Evolutionary conservation across 2,113 vertebrate species (phyloP).

Genomic region (Butorides virescens): DNA sequence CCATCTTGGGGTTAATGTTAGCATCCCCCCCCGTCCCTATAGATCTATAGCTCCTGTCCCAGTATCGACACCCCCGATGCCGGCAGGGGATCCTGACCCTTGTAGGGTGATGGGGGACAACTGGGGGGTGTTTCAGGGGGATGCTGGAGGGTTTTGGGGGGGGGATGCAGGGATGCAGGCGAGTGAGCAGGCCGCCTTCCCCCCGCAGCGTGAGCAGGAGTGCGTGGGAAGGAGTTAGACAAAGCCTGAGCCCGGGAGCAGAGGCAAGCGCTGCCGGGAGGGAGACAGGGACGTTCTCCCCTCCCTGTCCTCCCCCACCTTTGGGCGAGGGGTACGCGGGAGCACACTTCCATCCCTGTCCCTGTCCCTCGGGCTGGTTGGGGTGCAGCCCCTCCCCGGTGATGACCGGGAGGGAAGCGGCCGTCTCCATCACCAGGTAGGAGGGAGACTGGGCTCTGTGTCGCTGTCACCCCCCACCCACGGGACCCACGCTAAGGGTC

Average conservation of each 20-base stretch:
- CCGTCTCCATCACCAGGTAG: slow-evolving; percentile 36
- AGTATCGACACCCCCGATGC: neutral
- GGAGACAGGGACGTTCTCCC: slow-evolving; percentile 25
- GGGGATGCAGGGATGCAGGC: neutral
- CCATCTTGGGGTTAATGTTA: neutral
- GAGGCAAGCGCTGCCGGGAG: slow-evolving; percentile 50
- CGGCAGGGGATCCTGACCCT: neutral
- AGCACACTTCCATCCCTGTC: neutral
- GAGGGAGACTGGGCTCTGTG: neutral
- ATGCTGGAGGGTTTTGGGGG: neutral
- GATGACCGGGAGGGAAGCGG: neutral
- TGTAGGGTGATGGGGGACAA: neutral
- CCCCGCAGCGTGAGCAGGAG: slow-evolving; percentile 24
- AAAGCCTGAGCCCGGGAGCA: slow-evolving; percentile 55
- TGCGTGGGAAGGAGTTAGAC: slow-evolving; percentile 66
- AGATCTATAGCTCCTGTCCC: neutral
- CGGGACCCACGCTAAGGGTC: neutral
- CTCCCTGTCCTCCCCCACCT: neutral
- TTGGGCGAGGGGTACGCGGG: neutral
- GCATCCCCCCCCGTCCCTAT: rapidly evolving
- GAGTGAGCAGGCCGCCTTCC: slow-evolving; percentile 29
- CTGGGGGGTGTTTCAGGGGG: too few relatives aligned
- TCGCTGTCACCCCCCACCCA: neutral
- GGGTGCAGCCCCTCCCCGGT: neutral
- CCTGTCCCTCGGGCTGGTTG: neutral